Evolutionary conservation across 92 coral and sea anemone genomes (phyloP).

Genomic region (Meandrina meandrites): DNA sequence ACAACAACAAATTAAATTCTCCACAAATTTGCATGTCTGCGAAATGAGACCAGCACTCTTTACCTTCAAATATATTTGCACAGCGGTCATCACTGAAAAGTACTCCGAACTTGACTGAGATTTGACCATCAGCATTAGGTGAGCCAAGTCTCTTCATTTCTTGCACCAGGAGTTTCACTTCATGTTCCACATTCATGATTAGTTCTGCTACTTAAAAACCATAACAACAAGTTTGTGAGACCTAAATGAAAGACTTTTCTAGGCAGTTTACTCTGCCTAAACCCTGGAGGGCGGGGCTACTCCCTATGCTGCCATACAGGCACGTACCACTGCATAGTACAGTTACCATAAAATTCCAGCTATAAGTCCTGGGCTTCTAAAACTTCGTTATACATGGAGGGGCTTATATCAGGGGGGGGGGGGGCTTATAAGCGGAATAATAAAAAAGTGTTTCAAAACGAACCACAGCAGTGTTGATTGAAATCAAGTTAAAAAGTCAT

Average conservation of each 20-base stretch:
- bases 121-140: slow-evolving; percentile 82
- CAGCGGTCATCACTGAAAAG: slow-evolving; percentile 95
- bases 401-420: too few species aligned
- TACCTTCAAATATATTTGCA: slow-evolving; percentile 99
- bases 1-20: background rate
- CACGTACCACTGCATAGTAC: too few species aligned
- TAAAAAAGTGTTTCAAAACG: too few species aligned
- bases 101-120: slow-evolving; percentile 93
- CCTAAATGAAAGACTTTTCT: too few species aligned
- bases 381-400: too few species aligned
- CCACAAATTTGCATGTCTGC: background rate
- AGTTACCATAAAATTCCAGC: too few species aligned
- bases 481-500: too few species aligned
- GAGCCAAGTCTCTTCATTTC: slow-evolving; percentile 92
- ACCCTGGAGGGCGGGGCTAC: too few species aligned
- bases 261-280: background rate
- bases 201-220: background rate
- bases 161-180: slow-evolving; percentile 78
- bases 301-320: too few species aligned
- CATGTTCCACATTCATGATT: slow-evolving; percentile 97
- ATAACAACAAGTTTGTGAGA: background rate
- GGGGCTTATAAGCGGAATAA: too few species aligned
- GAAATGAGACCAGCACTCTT: background rate
- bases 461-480: too few species aligned
- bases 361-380: too few species aligned